Base-by-base conservation (phyloP, 2,113 vertebrate species). In the Reinhardtius hippoglossoides region DNA sequence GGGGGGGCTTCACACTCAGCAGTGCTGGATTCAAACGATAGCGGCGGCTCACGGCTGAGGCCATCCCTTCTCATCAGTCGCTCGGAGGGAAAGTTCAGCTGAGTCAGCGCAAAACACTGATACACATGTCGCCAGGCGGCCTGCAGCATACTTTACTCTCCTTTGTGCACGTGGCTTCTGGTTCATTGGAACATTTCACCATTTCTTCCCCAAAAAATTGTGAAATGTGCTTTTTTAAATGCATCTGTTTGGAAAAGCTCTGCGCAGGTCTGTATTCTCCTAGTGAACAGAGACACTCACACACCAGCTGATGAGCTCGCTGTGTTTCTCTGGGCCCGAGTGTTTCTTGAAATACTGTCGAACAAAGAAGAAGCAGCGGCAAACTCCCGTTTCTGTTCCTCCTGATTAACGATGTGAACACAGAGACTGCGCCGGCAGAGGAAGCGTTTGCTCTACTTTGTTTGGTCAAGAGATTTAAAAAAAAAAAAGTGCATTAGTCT, bases 31-130 rank as follows among this genome's bases (percentile, higher is more conserved):
- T 88, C 80, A 66, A 76, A 85, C 9, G 54, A 78, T 73, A 74
- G 84, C 15, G 20, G 50, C 58, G 52, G 78, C 77, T 80, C n/a
- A 71, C 71, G 31, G 27, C 42, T 20, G 5, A 5, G 5, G 5
- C 5, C 27, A 31, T 31, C 27, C 27, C 27, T 89, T 83, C 87
- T 88, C 72, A 85, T 83, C 81, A 80, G 67, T 57, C 66, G 85
- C 87, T 85, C 86, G 76, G 80, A 89, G 82, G 88, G 69, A 85
- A 67, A 86, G 67, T 81, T 79, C 74, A 60, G 88, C 83, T 16
- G 56, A 93, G 80, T 93, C 87, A 92, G 91, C 64, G 80, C 80
- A 83, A 31, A 31, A 62, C 71, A 50, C 68, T 48, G 81, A 87
- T 76, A 37, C 3, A 78, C 83, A 85, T 67, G 81, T 76, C 37